Evolutionary conservation across 2,797 vertebrate genomes (phyloP), one percentile per base, ranked within the genome.

Genomic region (Uromys caudimaculatus): DNA sequence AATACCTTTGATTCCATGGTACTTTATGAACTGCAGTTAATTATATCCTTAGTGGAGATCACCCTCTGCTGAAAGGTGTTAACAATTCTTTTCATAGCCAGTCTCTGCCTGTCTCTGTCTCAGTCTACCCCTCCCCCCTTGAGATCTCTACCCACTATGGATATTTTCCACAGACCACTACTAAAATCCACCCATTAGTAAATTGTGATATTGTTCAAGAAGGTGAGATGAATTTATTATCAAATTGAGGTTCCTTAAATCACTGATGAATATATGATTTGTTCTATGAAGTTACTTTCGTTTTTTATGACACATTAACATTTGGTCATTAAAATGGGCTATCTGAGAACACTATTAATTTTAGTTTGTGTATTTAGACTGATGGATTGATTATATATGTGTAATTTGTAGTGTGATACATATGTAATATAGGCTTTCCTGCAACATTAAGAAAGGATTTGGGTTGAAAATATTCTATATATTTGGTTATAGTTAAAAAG

Each of bases 401-500:
- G 6, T 90, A 84, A 56, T 94, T 92, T 83, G 11, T 87, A 69
- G 23, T n/a, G 58, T 79, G 90, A 64, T 2, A 56, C 38, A 47
- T 90, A 77, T 89, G 16, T 89, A 64, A 92, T 89, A 32, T 0
- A 82, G 44, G 35, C n/a, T 93, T 96, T 97, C 88, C 58, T 95
- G 75, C 13, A 83, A 21, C 12, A 62, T 35, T 94, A 60, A 79
- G 52, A 86, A 86, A 73, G 16, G 21, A 27, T 62, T 95, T 97
- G 32, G 56, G 44, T 84, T 58, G 41, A 90, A 88, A 94, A 62
- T 94, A 75, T 44, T 90, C n/a, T 92, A 76, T 89, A 60, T 75
- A 58, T 95, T 97, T 94, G 69, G 27, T 87, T 94, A 56, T 81
- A 88, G 50, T 92, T 29, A 96, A 95, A 96, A 71, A 87, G 58